A percentile compares a stretch with the other conserved stretches of the same genome.
Evolutionary conservation across 2,797 vertebrate species (phyloP).

Genomic region (Microtus agrestis): DNA sequence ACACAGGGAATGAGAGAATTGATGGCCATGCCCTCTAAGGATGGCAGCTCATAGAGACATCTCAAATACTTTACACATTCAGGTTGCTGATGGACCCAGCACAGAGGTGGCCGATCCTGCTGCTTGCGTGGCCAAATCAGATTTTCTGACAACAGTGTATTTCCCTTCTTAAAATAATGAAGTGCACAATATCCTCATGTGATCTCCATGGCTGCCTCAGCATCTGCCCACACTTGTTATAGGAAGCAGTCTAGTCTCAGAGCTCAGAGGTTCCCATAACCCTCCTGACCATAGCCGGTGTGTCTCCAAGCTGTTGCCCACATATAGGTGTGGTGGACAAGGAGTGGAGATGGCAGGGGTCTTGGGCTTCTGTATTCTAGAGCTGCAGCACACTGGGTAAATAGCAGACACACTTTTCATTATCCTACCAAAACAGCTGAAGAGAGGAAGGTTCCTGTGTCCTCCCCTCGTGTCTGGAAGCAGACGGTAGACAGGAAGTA

Average conservation of each 20-base stretch:
- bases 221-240: background rate
- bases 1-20: background rate
- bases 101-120: background rate
- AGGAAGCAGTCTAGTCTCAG: background rate
- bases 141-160: background rate
- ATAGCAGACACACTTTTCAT: background rate
- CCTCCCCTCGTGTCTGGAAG: background rate
- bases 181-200: background rate
- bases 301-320: background rate
- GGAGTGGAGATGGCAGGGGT: background rate
- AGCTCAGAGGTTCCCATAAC: accelerated
- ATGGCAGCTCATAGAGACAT: constrained; percentile 15
- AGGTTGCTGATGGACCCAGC: background rate
- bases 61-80: constrained; percentile 39
- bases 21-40: background rate
- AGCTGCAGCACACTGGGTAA: background rate
- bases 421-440: background rate
- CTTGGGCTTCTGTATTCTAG: background rate
- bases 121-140: background rate
- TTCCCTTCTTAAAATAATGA: background rate
- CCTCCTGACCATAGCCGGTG: too few species aligned
- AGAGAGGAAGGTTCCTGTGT: background rate
- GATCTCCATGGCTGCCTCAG: background rate
- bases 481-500: background rate
- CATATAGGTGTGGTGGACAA: background rate